phyloP scores from a whole-genome alignment of 2,888 invertebrate species.

The Limenitis camilla region DNA sequence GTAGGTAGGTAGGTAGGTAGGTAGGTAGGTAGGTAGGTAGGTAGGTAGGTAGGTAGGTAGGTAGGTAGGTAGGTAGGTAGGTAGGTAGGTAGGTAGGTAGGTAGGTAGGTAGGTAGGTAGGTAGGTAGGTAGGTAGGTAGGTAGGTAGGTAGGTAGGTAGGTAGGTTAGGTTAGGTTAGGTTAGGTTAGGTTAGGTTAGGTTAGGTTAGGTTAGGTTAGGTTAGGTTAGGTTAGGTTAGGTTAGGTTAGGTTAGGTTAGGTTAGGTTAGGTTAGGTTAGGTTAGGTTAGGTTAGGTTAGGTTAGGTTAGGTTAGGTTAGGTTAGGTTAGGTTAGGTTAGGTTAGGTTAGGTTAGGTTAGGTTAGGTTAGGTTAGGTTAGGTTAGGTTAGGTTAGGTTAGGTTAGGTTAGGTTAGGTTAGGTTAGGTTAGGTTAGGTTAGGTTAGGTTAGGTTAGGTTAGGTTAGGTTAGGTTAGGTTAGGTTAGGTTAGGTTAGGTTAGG shows the following conservation, averaged over 20 bases:
- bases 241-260: conserved; percentile 19
- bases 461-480: no score
- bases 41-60: neutral
- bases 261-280: neutral
- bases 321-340: neutral
- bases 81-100: neutral
- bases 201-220: conserved; percentile 22
- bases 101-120: neutral
- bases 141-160: neutral
- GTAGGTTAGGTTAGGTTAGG: no score
- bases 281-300: neutral
- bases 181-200: conserved; percentile 22
- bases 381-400: no score
- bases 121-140: neutral
- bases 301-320: neutral
- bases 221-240: conserved; percentile 24
- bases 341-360: no score
- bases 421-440: no score
- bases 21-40: neutral
- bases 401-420: no score
- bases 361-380: no score
- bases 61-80: neutral
- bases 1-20: neutral
- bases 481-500: no score
- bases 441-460: no score